Evolutionary conservation across 2,797 vertebrate genomes (phyloP).

Genomic region (Buphagus erythrorhynchus): DNA sequence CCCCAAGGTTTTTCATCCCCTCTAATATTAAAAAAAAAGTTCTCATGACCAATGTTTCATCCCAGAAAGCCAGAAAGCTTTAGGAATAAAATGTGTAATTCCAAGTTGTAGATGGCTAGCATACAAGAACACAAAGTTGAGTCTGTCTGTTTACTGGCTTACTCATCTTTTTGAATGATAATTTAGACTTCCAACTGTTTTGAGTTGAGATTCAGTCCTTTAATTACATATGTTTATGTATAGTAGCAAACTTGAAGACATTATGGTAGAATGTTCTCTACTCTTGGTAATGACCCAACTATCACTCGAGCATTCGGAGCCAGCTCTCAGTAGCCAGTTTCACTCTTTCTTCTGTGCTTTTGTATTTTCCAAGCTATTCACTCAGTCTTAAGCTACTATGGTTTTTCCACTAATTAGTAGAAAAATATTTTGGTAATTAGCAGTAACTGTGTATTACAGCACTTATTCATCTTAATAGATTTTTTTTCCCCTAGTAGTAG

Average conservation of each 20-base stretch:
- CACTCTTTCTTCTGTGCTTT: constrained; percentile 49
- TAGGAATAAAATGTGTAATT: constrained; percentile 50
- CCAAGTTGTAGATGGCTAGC: constrained; percentile 48
- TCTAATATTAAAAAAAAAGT: constrained; percentile 5
- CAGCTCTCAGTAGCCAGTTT: constrained; percentile 56
- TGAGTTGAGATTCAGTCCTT: constrained; percentile 61
- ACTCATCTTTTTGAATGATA: constrained; percentile 60
- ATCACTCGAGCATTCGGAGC: constrained; percentile 44
- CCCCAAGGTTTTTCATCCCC: not conserved
- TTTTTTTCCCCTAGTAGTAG: not conserved
- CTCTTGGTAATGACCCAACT: constrained; percentile 68
- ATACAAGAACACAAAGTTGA: constrained; percentile 60
- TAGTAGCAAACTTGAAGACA: constrained; percentile 63
- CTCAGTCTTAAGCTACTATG: not conserved
- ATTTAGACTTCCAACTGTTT: constrained; percentile 69
- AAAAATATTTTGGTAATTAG: constrained; percentile 66
- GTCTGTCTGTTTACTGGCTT: constrained; percentile 62
- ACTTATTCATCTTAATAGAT: constrained; percentile 13
- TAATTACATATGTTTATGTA: constrained; percentile 63
- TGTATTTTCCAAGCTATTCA: constrained; percentile 55
- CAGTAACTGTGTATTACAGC: constrained; percentile 23
- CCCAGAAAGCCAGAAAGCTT: not conserved
- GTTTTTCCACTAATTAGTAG: constrained; percentile 31
- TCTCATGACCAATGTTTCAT: not conserved
- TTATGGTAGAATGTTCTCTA: constrained; percentile 63